phyloP scores from a whole-genome alignment of 2,113 vertebrate species.

The Plotosus lineatus region DNA sequence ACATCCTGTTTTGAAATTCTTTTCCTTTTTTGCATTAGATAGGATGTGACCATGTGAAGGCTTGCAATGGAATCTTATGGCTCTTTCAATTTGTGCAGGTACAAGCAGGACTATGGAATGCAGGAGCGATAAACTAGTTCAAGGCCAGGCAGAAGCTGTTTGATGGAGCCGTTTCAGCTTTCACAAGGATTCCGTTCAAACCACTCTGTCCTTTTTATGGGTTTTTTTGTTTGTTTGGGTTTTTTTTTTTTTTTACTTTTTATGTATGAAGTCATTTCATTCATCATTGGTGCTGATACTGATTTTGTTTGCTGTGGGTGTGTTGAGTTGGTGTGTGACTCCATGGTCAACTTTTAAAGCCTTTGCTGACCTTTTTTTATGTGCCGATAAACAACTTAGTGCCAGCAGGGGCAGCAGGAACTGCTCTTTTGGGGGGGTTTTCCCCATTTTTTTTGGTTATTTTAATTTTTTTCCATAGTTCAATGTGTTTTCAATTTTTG shows the following conservation, averaged over 20 bases:
- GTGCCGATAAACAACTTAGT: conserved; percentile 7
- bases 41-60: background rate
- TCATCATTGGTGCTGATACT: background rate
- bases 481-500: background rate
- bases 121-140: conserved; percentile 37
- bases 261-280: conserved; percentile 4
- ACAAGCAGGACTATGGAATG: conserved; percentile 45
- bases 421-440: conserved; percentile 14
- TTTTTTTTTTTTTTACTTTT: conserved; percentile 23
- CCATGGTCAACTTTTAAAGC: background rate
- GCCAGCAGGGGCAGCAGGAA: conserved; percentile 31
- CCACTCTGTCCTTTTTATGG: background rate
- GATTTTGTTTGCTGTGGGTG: background rate
- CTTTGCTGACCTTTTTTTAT: background rate
- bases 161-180: conserved; percentile 26
- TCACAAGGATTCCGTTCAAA: conserved; percentile 21
- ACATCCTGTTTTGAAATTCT: background rate
- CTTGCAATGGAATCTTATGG: conserved; percentile 24
- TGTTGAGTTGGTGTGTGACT: background rate
- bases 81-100: conserved; percentile 44
- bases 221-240: too few relatives aligned
- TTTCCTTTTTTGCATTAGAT: background rate
- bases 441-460: background rate
- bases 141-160: conserved; percentile 39
- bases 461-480: background rate